Base-by-base conservation (phyloP, 2,113 vertebrate genomes). In the Tichodroma muraria region DNA sequence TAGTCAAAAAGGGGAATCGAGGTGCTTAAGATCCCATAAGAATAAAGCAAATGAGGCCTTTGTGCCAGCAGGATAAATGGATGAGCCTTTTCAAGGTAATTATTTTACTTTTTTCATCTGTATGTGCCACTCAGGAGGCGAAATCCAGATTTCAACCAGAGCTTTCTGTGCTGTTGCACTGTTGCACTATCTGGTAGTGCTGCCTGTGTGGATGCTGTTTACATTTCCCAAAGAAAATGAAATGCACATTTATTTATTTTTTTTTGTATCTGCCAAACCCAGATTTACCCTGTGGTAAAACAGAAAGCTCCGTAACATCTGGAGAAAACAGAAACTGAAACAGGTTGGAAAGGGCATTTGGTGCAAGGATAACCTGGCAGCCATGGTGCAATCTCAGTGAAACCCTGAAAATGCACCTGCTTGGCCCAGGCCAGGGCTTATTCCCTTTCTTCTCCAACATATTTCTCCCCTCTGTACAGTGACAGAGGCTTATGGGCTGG, bases 191-290 rank as follows among this genome's bases (percentile, higher is more conserved):
- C 63, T 80, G 59, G 47, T 75, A 40, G 23, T 45, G 84, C 69
- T 89, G 78, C 15, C 78, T 94, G 70, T 31, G 70, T 42, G 61
- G 44, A 77, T 82, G 80, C 30, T 95, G 90, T 95, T 96, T 96
- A 85, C 89, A 50, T 83, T 97, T 97, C 83, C 88, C 91, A 94
- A 57, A 89, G 89, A 95, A 94, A 94, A 77, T 47, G 28, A 95
- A 93, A 89, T 81, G 31, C 31, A n/a, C 25, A 0, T 64, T 44
- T 35, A 3, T 8, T 40, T 27, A 4, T 33, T 30, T 18, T 0
- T 24, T 9, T 45, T 56, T 9, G 3, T 33, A 25, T 80, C 45
- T 81, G 85, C 78, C 85, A 95, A 94, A 68, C 45, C 28, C 75
- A 86, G 83, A 84, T 95, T 91, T 93, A 64, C 65, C 31, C 44